Conservation (phyloP, 64 coral and sea anemone species). For the Stichodactyla helianthus region DNA sequence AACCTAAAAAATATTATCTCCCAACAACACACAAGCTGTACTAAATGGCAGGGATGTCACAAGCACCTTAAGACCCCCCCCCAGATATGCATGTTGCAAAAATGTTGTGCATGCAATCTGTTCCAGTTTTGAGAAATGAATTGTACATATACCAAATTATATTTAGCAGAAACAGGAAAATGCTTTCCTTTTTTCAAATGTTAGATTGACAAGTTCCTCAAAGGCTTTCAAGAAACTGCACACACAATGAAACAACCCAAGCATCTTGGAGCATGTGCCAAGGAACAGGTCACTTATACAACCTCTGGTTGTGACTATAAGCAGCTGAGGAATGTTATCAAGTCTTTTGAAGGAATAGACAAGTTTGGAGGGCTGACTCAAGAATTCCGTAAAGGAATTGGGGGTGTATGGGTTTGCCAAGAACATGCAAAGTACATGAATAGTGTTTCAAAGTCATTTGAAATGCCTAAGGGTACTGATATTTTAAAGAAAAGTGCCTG, state of each 20-base stretch:
- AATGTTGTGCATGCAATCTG: no score
- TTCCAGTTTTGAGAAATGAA: no score
- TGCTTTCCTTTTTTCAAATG: neutral
- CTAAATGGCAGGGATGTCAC: no score
- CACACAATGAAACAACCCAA: slow-evolving; percentile 53
- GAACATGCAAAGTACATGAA: slow-evolving; percentile 38
- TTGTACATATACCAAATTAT: no score
- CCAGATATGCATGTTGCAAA: no score
- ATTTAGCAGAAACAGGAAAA: neutral
- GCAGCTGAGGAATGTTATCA: slow-evolving; percentile 21
- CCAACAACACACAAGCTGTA: no score
- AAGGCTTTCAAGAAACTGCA: slow-evolving; percentile 31
- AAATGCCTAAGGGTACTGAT: neutral
- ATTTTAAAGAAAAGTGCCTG: neutral
- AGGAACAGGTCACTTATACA: slow-evolving; percentile 17
- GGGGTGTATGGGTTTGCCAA: slow-evolving; percentile 63
- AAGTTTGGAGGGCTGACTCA: slow-evolving; percentile 59
- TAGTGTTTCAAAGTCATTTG: neutral
- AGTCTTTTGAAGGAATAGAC: slow-evolving; percentile 30
- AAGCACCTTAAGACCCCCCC: no score
- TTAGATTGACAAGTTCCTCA: slow-evolving; percentile 53
- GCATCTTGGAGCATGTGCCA: slow-evolving; percentile 22
- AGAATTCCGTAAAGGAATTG: slow-evolving; percentile 59
- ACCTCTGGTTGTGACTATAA: slow-evolving; percentile 52
- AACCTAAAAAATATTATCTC: no score